Percentiles rank a stretch among this genome's conserved stretches.
phyloP scores from a whole-genome alignment of 2,888 invertebrate species.

The Suillia variegata region DNA sequence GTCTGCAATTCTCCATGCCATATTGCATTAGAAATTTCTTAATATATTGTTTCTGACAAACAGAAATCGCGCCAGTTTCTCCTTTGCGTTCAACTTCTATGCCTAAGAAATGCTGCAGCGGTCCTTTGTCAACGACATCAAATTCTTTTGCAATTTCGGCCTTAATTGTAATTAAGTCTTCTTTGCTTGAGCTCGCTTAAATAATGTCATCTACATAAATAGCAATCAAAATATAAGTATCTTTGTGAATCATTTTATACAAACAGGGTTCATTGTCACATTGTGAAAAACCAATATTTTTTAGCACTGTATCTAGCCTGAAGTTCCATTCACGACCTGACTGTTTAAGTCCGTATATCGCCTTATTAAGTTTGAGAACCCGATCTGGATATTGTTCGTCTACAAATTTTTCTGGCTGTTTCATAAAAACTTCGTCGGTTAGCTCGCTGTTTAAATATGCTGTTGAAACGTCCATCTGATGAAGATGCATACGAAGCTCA shows the following conservation, averaged over 20 bases:
- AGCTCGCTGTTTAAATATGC: slow-evolving; percentile 36
- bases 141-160: slow-evolving; percentile 20
- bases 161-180: slow-evolving; percentile 21
- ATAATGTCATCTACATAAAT: slow-evolving; percentile 33
- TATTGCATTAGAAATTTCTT: slow-evolving; percentile 17
- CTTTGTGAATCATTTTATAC: slow-evolving; percentile 15
- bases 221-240: slow-evolving; percentile 25
- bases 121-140: slow-evolving; percentile 24
- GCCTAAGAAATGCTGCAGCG: slow-evolving; percentile 26
- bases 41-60: slow-evolving; percentile 26
- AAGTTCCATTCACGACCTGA: slow-evolving; percentile 34
- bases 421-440: slow-evolving; percentile 29
- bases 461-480: slow-evolving; percentile 33
- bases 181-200: slow-evolving; percentile 16
- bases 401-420: slow-evolving; percentile 23
- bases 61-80: slow-evolving; percentile 21
- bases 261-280: slow-evolving; percentile 29
- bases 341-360: slow-evolving; percentile 37
- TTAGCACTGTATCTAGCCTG: slow-evolving; percentile 26
- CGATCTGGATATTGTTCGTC: slow-evolving; percentile 9
- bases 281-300: slow-evolving; percentile 25
- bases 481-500: slow-evolving; percentile 28
- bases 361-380: slow-evolving; percentile 30
- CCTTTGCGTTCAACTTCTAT: slow-evolving; percentile 29
- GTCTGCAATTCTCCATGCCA: slow-evolving; percentile 12